Evolutionary conservation across 2,113 vertebrate genomes (phyloP).

Genomic region (Todiramphus chloris): DNA sequence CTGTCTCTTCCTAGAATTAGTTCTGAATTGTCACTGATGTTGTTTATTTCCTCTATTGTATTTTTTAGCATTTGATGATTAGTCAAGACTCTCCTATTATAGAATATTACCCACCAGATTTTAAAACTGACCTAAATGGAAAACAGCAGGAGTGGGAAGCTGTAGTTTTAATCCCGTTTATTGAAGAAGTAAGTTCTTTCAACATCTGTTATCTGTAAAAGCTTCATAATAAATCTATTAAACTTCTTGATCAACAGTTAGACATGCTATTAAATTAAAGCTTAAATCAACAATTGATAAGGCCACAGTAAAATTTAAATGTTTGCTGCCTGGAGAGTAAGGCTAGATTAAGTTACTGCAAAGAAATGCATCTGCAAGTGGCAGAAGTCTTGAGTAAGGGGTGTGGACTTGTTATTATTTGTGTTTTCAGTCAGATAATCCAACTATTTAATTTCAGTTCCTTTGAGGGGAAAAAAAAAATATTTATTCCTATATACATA

Average conservation of each 20-base stretch:
- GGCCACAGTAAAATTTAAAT: background rate
- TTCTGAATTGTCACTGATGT: background rate
- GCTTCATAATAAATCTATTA: background rate
- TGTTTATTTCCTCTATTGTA: background rate
- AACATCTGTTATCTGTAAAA: background rate
- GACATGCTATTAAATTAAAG: background rate
- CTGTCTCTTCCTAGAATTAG: background rate
- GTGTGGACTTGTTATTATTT: background rate
- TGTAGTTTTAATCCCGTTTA: conserved; percentile 96
- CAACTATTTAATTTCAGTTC: background rate
- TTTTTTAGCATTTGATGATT: conserved; percentile 90
- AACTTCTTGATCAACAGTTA: background rate
- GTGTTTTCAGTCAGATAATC: background rate
- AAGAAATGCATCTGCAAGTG: background rate
- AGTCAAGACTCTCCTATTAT: conserved; percentile 89
- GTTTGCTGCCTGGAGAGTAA: background rate
- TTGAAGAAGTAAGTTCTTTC: conserved; percentile 86
- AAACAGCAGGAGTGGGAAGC: conserved; percentile 99
- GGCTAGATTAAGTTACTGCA: background rate
- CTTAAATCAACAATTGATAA: background rate
- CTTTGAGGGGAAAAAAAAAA: background rate
- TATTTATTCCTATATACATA: background rate
- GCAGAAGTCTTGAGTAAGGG: background rate
- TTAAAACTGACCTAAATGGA: conserved; percentile 97
- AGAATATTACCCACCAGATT: conserved; percentile 94